These are phyloP conservation scores for Darevskia mixta DNA, from an alignment of 2,797 vertebrate genomes.

Conservation along the genomic window DNA sequence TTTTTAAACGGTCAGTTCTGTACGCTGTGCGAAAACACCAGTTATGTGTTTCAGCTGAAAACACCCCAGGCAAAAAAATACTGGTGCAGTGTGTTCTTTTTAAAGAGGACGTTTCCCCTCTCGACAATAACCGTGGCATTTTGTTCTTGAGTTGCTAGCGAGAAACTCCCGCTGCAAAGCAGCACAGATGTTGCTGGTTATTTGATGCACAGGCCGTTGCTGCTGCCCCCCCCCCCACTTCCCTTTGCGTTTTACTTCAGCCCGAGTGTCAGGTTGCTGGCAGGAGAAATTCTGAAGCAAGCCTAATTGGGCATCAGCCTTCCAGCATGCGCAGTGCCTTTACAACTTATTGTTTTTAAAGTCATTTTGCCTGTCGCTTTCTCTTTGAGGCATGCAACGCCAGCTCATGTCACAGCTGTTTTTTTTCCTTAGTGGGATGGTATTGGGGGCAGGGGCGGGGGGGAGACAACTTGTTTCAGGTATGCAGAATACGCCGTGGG, in stretches of 20 bases:
- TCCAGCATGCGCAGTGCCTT: background rate
- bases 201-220: accelerated
- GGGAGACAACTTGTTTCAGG: slow-evolving; percentile 17
- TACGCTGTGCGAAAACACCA: background rate
- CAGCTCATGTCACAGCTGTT: background rate
- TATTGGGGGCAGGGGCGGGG: background rate
- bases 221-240: background rate
- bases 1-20: too few species aligned
- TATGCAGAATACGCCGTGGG: background rate
- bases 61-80: background rate
- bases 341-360: background rate
- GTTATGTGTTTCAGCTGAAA: background rate
- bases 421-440: background rate
- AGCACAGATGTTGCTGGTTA: background rate
- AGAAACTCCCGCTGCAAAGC: background rate
- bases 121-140: background rate
- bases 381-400: accelerated
- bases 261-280: background rate
- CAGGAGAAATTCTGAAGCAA: slow-evolving; percentile 4
- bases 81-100: background rate
- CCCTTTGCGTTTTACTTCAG: background rate
- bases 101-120: background rate
- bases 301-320: background rate
- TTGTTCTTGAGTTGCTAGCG: background rate
- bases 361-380: background rate